Base-by-base conservation (phyloP, 2,113 vertebrate species). In the Notothenia rossii region DNA sequence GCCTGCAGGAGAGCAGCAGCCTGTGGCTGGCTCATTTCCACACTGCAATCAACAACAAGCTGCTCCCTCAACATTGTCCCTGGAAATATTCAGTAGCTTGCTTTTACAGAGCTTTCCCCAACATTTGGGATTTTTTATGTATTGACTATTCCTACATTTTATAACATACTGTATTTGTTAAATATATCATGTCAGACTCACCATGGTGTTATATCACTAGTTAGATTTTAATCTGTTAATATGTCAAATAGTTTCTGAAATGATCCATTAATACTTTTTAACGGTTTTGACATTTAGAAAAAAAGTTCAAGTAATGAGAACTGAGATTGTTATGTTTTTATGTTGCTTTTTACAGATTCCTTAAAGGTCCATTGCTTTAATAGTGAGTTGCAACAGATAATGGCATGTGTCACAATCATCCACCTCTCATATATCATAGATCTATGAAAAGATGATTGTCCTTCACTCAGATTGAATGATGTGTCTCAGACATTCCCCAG, bases 11-110 rank as follows among this genome's bases (percentile, higher is more conserved):
- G 45, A 76, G 50, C 20, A 61, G 63, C 64, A 67, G 54, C 12
- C 71, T 59, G 6, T 75, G 78, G 83, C 85, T 83, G 80, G 78
- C 65, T 87, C 49, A 67, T 76, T 84, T 73, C n/a, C 60, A 75
- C 76, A 70, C 33, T 76, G 45, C 73, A 88, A 78, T 90, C 83
- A 84, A 62, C 72, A 76, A 49, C 77, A 84, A 86, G 68, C 86
- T 82, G 76, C 60, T 76, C 25, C 36, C 22, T 53, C 85, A 48
- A 49, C 29, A 63, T 65, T 60, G 56, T 7, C 50, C 17, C 4
- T 36, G 5, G 58, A 61, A 29, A 5, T 55, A 11, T 67, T 79
- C 17, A 54, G 45, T 60, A 15, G 20, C 68, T 70, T 17, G 36
- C 45, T 58, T 51, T 20, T 10, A 43, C 45, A 51, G 7, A 54